Percentiles rank a stretch among this genome's conserved stretches.
Conservation (phyloP, 2,797 vertebrate genomes). For the Platalea minor region DNA sequence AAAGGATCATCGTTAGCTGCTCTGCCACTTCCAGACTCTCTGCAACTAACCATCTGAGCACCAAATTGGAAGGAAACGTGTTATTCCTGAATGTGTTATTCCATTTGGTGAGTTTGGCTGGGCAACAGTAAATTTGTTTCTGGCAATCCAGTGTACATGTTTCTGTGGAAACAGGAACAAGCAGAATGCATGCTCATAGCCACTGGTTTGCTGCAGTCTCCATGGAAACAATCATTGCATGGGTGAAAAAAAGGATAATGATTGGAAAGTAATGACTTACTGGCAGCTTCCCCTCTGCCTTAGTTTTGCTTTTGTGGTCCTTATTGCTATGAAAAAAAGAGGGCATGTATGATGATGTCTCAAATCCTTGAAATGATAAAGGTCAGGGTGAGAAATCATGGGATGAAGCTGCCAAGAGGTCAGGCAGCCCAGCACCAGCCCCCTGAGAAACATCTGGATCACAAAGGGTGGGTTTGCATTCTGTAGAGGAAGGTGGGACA, state of each 20-base stretch:
- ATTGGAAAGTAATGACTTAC: slow-evolving; percentile 45
- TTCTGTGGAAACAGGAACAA: slow-evolving; percentile 63
- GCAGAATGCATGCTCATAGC: neutral
- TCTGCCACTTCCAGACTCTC: neutral
- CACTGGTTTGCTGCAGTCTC: slow-evolving; percentile 33
- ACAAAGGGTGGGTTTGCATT: neutral
- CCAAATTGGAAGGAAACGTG: neutral
- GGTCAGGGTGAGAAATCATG: neutral
- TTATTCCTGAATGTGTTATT: neutral
- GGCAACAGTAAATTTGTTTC: slow-evolving; percentile 2
- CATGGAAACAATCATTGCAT: slow-evolving; percentile 51
- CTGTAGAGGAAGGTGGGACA: neutral
- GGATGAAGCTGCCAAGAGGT: neutral
- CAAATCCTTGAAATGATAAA: neutral
- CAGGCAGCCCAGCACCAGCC: neutral
- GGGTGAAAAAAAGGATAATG: neutral
- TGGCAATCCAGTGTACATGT: neutral
- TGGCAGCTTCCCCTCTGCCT: slow-evolving; percentile 19
- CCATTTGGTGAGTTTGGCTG: neutral
- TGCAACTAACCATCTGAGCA: rapidly evolving
- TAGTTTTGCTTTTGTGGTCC: neutral
- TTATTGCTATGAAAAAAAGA: neutral
- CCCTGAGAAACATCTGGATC: neutral
- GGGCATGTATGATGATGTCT: neutral
- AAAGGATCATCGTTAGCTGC: neutral